Conservation (phyloP, 2,797 vertebrate genomes). For the Eulemur rubriventer region DNA sequence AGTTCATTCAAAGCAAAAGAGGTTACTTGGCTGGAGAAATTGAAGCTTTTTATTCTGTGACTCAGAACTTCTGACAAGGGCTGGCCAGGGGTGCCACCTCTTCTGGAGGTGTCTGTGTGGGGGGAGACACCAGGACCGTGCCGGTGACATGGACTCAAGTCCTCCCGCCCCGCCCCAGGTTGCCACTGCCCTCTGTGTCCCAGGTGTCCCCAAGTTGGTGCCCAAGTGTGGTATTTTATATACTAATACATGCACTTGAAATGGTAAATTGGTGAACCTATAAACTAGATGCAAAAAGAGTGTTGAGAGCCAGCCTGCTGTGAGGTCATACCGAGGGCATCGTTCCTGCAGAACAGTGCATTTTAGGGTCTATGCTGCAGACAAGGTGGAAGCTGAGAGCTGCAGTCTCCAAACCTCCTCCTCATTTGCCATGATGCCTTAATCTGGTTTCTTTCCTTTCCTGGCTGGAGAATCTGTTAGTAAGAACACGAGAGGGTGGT, state of each 20-base stretch:
- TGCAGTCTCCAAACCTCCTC: accelerated
- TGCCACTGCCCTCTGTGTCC: accelerated
- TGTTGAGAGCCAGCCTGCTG: not conserved
- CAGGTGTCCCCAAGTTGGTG: accelerated
- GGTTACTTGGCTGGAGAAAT: not conserved
- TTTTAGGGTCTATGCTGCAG: not conserved
- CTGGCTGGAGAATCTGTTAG: not conserved
- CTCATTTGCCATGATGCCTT: accelerated
- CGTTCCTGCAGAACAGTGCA: not conserved
- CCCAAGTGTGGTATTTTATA: not conserved
- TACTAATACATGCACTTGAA: not conserved
- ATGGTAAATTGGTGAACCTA: not conserved
- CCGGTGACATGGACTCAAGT: accelerated
- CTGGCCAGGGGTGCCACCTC: accelerated
- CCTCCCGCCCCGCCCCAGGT: accelerated
- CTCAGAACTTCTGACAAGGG: not conserved
- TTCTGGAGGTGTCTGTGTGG: not conserved
- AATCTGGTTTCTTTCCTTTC: not conserved
- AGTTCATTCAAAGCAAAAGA: not conserved
- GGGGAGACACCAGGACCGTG: accelerated
- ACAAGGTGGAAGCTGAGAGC: no score
- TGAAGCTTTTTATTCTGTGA: not conserved
- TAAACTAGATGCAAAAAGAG: not conserved
- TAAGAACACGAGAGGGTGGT: not conserved
- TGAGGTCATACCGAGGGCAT: accelerated